Evolutionary conservation across 2,797 vertebrate species (phyloP), one percentile per base, ranked within the genome.

Genomic region (Hylomyscus alleni): DNA sequence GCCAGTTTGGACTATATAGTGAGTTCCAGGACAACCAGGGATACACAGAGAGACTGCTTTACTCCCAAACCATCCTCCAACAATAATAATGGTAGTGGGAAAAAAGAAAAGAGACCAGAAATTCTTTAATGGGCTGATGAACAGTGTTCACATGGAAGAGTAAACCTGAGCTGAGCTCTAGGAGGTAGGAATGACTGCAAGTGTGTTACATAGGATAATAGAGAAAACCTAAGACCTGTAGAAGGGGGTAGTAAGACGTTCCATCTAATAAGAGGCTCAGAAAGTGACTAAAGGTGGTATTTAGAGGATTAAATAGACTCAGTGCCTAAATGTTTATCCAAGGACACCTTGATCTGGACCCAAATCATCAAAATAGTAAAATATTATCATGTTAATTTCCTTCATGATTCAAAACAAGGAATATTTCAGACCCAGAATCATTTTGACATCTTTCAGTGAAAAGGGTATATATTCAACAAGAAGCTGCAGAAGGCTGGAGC

Each of bases 281-380:
- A 78, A 78, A 52, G 76, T 88, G 20, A 15, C 62, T 75, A 34
- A 88, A 75, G 47, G 3, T 69, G 11, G 22, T 54, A 78, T 72
- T 82, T 86, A 67, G 26, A 69, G 81, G 80, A 88, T 75, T 22
- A 34, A 47, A 76, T 22, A 84, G 58, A 73, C 87, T 24, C n/a
- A 50, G 3, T 84, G 65, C 90, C 56, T 50, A 60, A 62, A 73
- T 60, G 19, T 14, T 80, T 77, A 65, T 31, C 82, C 56, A 69
- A 15, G 69, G 26, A 56, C 24, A 87, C 62, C 34, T 78, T 91
- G 60, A 17, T 93, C 26, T 95, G 58, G 10, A 89, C 44, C 69
- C 84, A 65, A 72, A n/a, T 44, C 31, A 85, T 26, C 75, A 76
- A 90, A 92, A 87, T 75, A 44, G 73, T 81, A 94, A 89, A 67